A percentile compares a stretch with the other conserved stretches of the same genome.
phyloP scores from a whole-genome alignment of 2,888 invertebrate genomes.

The Podabrus alpinus region DNA sequence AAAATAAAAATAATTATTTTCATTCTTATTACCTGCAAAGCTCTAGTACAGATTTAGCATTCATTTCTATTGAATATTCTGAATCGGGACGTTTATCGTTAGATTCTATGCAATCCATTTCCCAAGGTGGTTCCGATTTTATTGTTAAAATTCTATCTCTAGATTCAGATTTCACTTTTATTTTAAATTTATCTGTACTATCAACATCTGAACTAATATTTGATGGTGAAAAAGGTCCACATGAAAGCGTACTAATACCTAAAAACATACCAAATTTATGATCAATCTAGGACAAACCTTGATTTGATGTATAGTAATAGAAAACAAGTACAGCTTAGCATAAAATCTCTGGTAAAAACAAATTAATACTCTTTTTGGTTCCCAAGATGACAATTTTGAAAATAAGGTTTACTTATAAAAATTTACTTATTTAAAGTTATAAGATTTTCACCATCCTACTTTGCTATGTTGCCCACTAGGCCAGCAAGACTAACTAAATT shows the following conservation, averaged over 20 bases:
- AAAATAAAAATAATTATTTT: not conserved
- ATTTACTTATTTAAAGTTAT: too few relatives aligned
- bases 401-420: too few relatives aligned
- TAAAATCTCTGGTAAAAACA: too few relatives aligned
- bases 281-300: too few relatives aligned
- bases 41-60: slow-evolving; percentile 71
- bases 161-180: slow-evolving; percentile 51
- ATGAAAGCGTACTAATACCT: slow-evolving; percentile 51
- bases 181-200: slow-evolving; percentile 45
- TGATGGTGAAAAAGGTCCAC: slow-evolving; percentile 63
- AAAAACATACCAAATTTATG: too few relatives aligned
- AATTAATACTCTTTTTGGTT: too few relatives aligned
- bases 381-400: too few relatives aligned
- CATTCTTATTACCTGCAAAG: slow-evolving; percentile 65
- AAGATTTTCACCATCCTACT: too few relatives aligned
- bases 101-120: slow-evolving; percentile 48
- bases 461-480: too few relatives aligned
- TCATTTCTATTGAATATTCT: slow-evolving; percentile 77
- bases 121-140: slow-evolving; percentile 62
- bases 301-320: too few relatives aligned
- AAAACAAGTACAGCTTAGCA: too few relatives aligned
- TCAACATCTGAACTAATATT: slow-evolving; percentile 40
- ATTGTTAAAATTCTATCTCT: slow-evolving; percentile 50
- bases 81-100: slow-evolving; percentile 66
- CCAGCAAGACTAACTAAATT: too few relatives aligned